These are phyloP conservation scores for Patagioenas fasciata DNA, from an alignment of 2,113 vertebrate species.

Conservation along the genomic window DNA sequence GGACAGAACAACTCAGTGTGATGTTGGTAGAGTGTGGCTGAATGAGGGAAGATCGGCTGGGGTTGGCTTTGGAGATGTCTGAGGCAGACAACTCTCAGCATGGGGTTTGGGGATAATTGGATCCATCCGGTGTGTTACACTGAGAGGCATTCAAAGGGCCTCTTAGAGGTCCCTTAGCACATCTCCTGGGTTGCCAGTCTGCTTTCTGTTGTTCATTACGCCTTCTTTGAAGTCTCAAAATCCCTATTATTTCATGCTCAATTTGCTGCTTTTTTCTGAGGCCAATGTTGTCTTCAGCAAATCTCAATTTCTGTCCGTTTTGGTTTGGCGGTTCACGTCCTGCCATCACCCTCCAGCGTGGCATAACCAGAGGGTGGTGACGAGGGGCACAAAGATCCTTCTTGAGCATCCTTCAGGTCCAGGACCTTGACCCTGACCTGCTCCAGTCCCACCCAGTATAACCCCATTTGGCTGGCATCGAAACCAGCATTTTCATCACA, in stretches of 20 bases:
- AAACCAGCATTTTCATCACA: not conserved
- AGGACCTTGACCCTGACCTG: not conserved
- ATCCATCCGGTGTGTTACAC: not conserved
- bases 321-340: not conserved
- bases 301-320: not conserved
- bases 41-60: not conserved
- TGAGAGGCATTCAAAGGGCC: not conserved
- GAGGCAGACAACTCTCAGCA: not conserved
- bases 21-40: not conserved
- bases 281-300: not conserved
- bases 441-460: not conserved
- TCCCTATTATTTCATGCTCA: constrained; percentile 46
- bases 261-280: not conserved
- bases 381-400: rapidly evolving
- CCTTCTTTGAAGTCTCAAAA: constrained; percentile 58
- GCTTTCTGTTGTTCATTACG: constrained; percentile 15
- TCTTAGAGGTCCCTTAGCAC: not conserved
- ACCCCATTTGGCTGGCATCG: not conserved
- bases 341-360: not conserved
- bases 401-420: not conserved
- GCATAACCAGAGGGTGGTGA: not conserved
- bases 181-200: constrained; percentile 12
- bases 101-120: not conserved
- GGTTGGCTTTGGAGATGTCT: not conserved
- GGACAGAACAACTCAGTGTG: not conserved